phyloP scores from a whole-genome alignment of 2,113 vertebrate genomes.

The Burhinus bistriatus region DNA sequence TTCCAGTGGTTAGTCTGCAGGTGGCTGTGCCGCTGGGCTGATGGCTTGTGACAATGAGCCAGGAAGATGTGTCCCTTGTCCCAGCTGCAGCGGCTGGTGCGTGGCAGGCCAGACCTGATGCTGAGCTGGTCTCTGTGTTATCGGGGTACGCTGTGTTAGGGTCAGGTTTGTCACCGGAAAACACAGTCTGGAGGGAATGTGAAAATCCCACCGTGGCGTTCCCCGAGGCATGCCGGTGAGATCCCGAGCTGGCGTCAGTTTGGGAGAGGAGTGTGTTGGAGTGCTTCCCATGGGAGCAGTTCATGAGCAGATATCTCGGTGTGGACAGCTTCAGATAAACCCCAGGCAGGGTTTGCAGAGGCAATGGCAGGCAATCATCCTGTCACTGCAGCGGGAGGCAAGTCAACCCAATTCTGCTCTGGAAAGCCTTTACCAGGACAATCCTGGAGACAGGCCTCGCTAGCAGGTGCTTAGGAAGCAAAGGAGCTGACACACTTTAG shows the following conservation, averaged over 20 bases:
- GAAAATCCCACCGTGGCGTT: background rate
- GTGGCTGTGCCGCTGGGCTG: background rate
- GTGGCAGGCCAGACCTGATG: background rate
- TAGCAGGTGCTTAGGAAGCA: background rate
- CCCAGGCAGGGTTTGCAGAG: background rate
- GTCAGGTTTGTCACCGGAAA: background rate
- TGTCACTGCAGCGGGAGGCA: background rate
- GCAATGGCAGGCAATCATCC: background rate
- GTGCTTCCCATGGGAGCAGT: background rate
- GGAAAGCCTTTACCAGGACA: background rate
- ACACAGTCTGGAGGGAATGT: background rate
- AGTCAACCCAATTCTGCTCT: background rate
- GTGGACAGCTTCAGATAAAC: background rate
- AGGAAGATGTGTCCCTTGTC: background rate
- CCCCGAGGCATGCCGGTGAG: accelerated
- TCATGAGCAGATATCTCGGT: accelerated
- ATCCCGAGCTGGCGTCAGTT: accelerated
- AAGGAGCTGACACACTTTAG: background rate
- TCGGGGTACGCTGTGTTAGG: background rate
- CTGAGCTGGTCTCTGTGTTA: background rate
- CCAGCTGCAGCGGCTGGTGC: accelerated
- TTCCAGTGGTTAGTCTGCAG: background rate
- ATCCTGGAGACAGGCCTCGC: background rate
- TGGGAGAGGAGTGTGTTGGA: background rate
- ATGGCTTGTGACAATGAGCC: background rate